A percentile compares a stretch with the other conserved stretches of the same genome.
Conservation (phyloP, 2,797 vertebrate genomes). For the Lacerta bilineata region DNA sequence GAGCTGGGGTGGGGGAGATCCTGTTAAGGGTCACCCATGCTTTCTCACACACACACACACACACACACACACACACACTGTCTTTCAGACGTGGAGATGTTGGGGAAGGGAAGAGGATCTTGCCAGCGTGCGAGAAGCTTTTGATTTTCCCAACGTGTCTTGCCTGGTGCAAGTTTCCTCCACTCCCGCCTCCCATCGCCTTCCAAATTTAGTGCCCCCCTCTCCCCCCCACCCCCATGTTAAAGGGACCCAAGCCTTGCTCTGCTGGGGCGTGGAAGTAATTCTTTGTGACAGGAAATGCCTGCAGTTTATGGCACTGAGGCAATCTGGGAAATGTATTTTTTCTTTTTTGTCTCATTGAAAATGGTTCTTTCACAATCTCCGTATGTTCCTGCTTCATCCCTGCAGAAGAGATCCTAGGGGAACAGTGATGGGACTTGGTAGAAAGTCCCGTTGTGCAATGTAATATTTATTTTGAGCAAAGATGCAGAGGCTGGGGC, state of each 20-base stretch:
- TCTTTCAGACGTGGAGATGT: too few relatives aligned
- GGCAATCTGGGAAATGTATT: constrained; percentile 74
- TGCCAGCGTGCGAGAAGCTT: not conserved
- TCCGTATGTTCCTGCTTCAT: not conserved
- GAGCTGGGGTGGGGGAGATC: not conserved
- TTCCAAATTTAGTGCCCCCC: not conserved
- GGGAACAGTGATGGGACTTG: not conserved
- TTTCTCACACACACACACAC: not conserved
- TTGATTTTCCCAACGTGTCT: too few relatives aligned
- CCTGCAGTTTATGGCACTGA: not conserved
- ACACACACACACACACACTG: too few relatives aligned
- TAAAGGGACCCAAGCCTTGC: constrained; percentile 13
- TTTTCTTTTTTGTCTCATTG: not conserved
- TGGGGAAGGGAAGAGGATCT: constrained; percentile 15
- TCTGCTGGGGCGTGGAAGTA: constrained; percentile 24
- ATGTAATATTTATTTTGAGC: not conserved
- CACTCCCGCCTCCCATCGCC: not conserved
- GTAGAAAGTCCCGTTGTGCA: not conserved
- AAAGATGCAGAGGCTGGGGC: not conserved
- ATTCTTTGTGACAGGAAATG: constrained; percentile 6
- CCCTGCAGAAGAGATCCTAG: not conserved
- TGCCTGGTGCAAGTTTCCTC: not conserved
- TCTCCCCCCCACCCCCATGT: too few relatives aligned
- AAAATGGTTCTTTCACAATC: not conserved
- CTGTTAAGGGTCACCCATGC: too few relatives aligned